These are phyloP conservation scores for Achatina immaculata DNA, from an alignment of 1,140 invertebrate genomes.

Conservation along the genomic window DNA sequence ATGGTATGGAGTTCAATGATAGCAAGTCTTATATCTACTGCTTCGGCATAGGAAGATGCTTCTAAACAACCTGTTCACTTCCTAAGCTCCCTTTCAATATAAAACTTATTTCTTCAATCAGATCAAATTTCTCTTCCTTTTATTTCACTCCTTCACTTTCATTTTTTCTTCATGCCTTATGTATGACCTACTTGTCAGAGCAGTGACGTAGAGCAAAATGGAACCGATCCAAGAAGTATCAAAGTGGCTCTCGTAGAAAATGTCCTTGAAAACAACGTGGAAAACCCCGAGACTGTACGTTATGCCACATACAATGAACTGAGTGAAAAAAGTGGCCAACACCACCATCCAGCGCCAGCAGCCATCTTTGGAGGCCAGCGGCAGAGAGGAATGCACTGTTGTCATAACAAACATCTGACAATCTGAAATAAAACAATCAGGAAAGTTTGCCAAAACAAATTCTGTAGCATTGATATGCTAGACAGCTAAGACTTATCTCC, in stretches of 20 bases:
- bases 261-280: conserved; percentile 88
- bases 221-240: conserved; percentile 93
- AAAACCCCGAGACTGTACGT: conserved; percentile 93
- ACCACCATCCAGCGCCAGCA: conserved; percentile 81
- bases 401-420: conserved; percentile 63
- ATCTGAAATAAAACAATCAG: conserved; percentile 34
- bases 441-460: too few species aligned
- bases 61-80: too few species aligned
- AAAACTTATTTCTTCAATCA: too few species aligned
- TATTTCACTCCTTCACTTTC: too few species aligned
- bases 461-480: too few species aligned
- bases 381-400: conserved; percentile 40
- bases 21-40: too few species aligned
- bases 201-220: conserved; percentile 85
- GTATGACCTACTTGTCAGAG: conserved; percentile 84
- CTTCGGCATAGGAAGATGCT: too few species aligned
- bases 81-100: too few species aligned
- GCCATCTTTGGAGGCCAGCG: conserved; percentile 48
- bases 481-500: too few species aligned
- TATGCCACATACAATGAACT: conserved; percentile 89
- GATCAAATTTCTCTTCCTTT: too few species aligned
- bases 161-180: too few species aligned
- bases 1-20: too few species aligned
- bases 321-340: conserved; percentile 89
- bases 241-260: conserved; percentile 85